Base-by-base conservation (phyloP, 35 echinoderm and acorn worm genomes). In the Chiridota heheva region DNA sequence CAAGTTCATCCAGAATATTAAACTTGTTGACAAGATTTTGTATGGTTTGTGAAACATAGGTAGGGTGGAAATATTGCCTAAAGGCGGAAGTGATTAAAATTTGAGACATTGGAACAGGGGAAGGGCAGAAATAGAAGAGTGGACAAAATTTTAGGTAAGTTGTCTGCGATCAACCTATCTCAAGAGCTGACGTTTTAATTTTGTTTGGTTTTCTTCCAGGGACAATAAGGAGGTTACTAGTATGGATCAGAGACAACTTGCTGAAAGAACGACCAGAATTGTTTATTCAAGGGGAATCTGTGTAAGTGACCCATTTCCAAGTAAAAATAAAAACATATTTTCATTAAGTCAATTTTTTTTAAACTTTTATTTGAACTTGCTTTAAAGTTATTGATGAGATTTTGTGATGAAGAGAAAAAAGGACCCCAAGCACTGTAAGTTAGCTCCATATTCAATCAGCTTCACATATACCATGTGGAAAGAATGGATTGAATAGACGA, bases 251-350 rank as follows among this genome's bases (percentile, higher is more conserved):
- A 58, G 89, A 98, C 58, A 98, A 98, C 40, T 45, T 98, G 2
- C 57, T 98, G 44, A 98, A 98, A 59, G 95, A 98, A 63, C 84
- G 95, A 81, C 95, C 89, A 42, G 95, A 98, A 63, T 62, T 98
- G 13, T 92, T 98, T 64, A 55, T 98, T 17, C 95, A 98, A 71
- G 85, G 81, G 70, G 85, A 92, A 20, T 88, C 95, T 59, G 89
- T 98, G 95, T 98, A 78, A 88, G 95, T 91, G 10, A 13, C 10
- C 35, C 2, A 64, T 40, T 36, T 31, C 58, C 7, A 37, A 17
- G 17, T 24, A 73, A 73, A 73, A 13, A 7, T 17, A 73, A 20
- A n/a, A 73, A n/a, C n/a, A n/a, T n/a, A n/a, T n/a, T n/a, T n/a
- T 16, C 32, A 2, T 0, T 25, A 73, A 57, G 22, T 22, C 24